phyloP scores from a whole-genome alignment of 2,113 vertebrate genomes.

The Halcyon malimbica region DNA sequence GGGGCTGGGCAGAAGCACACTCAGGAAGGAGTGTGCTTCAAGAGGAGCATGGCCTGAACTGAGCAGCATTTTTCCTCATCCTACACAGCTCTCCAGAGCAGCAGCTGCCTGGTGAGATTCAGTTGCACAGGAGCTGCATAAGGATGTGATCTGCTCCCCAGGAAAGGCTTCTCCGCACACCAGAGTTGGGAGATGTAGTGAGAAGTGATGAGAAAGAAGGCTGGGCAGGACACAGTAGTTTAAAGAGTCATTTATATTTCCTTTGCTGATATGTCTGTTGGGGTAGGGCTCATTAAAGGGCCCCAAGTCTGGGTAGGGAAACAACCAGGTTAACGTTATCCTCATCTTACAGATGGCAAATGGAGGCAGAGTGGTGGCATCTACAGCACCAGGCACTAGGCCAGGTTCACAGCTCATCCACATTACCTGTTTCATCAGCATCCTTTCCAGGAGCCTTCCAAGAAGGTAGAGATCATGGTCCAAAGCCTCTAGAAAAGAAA shows the following conservation, averaged over 20 bases:
- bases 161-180: background rate
- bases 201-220: background rate
- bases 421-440: accelerated
- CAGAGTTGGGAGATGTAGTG: background rate
- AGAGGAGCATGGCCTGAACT: background rate
- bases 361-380: background rate
- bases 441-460: background rate
- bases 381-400: too few relatives aligned
- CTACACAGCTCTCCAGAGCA: background rate
- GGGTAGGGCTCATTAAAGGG: background rate
- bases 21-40: background rate
- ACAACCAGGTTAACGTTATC: background rate
- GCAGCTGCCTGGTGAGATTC: background rate
- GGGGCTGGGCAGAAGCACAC: too few relatives aligned
- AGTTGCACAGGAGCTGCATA: background rate
- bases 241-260: too few relatives aligned
- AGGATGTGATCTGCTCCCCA: background rate
- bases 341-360: background rate
- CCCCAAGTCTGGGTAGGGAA: background rate
- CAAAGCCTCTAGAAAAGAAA: background rate
- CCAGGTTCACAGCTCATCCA: background rate
- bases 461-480: background rate
- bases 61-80: background rate
- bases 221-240: background rate
- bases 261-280: background rate